Evolutionary conservation across 2,888 invertebrate genomes (phyloP), one percentile per base, ranked within the genome.

Genomic region (Plagodis pulveraria): DNA sequence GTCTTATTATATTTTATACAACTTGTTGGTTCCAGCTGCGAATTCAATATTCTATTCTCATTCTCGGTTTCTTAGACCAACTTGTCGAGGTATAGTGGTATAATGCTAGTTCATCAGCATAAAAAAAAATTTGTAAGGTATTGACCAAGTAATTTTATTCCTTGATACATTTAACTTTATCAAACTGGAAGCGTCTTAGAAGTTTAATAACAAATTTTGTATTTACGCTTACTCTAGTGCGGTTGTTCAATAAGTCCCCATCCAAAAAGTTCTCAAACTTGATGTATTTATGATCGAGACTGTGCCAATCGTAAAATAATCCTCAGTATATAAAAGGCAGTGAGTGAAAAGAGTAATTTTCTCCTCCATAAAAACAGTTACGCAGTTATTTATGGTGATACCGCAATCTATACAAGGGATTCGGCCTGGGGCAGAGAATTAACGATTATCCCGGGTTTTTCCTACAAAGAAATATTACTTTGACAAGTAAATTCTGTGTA

Each of bases 311-410:
- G 82, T 85, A 86, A 85, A 84, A 79, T 83, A 86, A 81, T 76
- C 76, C 77, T 73, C 74, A 69, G 78, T 83, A 80, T 80, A 87
- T 86, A 85, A 87, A 84, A 84, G 79, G 86, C 87, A 87, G 80
- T 86, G 84, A 89, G 84, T 86, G 84, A 84, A 84, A 84, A 85
- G 83, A 83, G 84, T 83, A 84, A 85, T 85, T 84, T 85, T 84
- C 84, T 87, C 87, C 87, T 85, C 88, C 88, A 90, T 89, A 91
- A 90, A 91, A 91, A 89, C 89, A 89, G 88, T 88, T 88, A 84
- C 84, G 81, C 80, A 84, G 89, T 89, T 91, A 91, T 91, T 91
- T 91, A 90, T 88, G 87, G 83, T 85, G 90, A 87, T 87, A 87
- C 88, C 88, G 84, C 90, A 87, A 89, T 90, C 89, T 89, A 88